These are phyloP conservation scores for Hydrolagus affinis DNA, from an alignment of 2,113 vertebrate genomes.

Conservation along the genomic window DNA sequence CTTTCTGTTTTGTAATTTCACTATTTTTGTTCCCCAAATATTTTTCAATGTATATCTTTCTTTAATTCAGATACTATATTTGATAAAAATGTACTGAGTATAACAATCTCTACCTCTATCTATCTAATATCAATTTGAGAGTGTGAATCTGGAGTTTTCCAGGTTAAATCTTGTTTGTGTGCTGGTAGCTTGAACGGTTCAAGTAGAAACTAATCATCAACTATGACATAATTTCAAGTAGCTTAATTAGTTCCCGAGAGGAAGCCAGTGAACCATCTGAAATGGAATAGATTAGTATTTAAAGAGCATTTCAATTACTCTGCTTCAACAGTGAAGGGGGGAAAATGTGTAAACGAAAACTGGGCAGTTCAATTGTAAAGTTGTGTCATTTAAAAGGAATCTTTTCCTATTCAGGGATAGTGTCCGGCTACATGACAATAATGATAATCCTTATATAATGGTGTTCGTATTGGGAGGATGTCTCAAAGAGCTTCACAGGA, in stretches of 20 bases:
- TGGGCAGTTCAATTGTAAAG: background rate
- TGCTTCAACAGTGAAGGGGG: background rate
- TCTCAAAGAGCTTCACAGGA: too few relatives aligned
- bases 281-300: background rate
- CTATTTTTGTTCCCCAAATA: background rate
- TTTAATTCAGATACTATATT: background rate
- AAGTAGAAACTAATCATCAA: slow-evolving; percentile 22
- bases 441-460: too few relatives aligned
- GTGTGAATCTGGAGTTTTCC: background rate
- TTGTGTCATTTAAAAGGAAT: background rate
- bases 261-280: background rate
- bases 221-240: slow-evolving; percentile 25
- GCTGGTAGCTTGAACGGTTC: background rate
- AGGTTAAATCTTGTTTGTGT: slow-evolving; percentile 25
- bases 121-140: too few relatives aligned
- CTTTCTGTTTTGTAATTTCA: too few relatives aligned
- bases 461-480: too few relatives aligned
- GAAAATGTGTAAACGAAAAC: background rate
- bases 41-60: background rate
- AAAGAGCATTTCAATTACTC: background rate
- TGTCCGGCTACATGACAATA: background rate
- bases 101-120: background rate
- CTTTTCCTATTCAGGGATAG: too few relatives aligned
- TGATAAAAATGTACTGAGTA: background rate
- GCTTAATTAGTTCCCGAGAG: slow-evolving; percentile 5